These are phyloP conservation scores for Lithobates pipiens DNA, from an alignment of 2,797 vertebrate species.

Conservation along the genomic window DNA sequence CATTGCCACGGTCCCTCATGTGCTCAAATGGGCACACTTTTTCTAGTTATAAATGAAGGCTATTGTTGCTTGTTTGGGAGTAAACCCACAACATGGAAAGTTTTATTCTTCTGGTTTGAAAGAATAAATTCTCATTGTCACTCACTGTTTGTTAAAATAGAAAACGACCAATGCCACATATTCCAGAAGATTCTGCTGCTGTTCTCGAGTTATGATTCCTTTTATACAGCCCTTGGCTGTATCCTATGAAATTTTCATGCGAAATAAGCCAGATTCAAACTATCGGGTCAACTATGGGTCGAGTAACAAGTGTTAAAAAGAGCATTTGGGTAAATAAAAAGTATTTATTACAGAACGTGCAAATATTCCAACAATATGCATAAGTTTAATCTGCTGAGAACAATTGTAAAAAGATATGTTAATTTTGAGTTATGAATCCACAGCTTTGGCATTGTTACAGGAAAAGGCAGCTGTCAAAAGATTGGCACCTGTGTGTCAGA, in stretches of 20 bases:
- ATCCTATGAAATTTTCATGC: no score
- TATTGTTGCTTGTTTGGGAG: slow-evolving; percentile 33
- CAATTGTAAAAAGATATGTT: no score
- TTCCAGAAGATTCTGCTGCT: not conserved
- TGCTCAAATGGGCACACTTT: not conserved
- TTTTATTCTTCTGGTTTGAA: slow-evolving; percentile 23
- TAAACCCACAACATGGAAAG: slow-evolving; percentile 23
- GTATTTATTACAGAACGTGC: not conserved
- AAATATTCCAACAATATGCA: not conserved
- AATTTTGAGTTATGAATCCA: no score
- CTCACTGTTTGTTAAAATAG: not conserved
- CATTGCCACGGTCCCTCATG: not conserved
- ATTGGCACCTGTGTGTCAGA: no score
- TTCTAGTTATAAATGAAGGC: not conserved
- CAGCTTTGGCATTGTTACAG: no score
- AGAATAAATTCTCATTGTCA: slow-evolving; percentile 23
- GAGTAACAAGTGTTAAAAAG: not conserved
- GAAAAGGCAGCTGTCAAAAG: no score
- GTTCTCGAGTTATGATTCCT: not conserved
- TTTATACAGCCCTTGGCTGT: no score
- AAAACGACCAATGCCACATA: not conserved
- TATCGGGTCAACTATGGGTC: no score
- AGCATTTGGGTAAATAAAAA: not conserved
- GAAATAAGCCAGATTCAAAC: no score
- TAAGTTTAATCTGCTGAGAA: not conserved